These are phyloP conservation scores for Alexandromys fortis DNA, from an alignment of 2,113 vertebrate genomes.

Conservation along the genomic window DNA sequence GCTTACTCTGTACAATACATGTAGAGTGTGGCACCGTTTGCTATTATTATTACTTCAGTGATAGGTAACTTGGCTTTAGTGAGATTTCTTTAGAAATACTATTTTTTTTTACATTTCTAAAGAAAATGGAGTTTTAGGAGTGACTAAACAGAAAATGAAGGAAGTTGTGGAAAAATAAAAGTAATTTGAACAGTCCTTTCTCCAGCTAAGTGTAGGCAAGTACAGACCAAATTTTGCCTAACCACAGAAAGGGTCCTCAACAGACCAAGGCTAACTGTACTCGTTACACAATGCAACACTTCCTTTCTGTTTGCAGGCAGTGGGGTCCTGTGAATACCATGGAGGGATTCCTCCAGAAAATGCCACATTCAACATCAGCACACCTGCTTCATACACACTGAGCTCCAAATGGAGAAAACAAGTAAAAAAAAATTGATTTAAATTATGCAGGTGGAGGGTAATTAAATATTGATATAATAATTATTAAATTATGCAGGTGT, in stretches of 20 bases:
- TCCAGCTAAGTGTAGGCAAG: constrained; percentile 19
- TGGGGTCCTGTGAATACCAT: constrained; percentile 60
- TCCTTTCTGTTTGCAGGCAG: constrained; percentile 44
- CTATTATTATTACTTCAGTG: neutral
- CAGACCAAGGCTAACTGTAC: constrained; percentile 35
- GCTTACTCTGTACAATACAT: neutral
- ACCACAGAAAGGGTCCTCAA: neutral
- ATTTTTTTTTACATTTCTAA: constrained; percentile 49
- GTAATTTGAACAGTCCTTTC: neutral
- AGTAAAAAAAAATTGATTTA: constrained; percentile 81
- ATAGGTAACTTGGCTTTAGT: neutral
- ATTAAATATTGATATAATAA: constrained; percentile 86
- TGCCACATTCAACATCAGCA: constrained; percentile 66
- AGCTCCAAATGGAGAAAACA: constrained; percentile 79
- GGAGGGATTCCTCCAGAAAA: constrained; percentile 79
- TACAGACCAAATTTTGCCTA: neutral
- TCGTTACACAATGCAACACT: constrained; percentile 25
- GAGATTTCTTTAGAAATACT: constrained; percentile 21
- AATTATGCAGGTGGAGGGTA: constrained; percentile 83
- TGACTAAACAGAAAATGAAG: neutral
- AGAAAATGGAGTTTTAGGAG: neutral
- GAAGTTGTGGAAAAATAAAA: neutral
- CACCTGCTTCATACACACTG: constrained; percentile 78
- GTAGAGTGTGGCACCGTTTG: neutral
- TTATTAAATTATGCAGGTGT: constrained; percentile 85